These are phyloP conservation scores for Bufo gargarizans DNA, from an alignment of 2,113 vertebrate genomes.

Conservation along the genomic window DNA sequence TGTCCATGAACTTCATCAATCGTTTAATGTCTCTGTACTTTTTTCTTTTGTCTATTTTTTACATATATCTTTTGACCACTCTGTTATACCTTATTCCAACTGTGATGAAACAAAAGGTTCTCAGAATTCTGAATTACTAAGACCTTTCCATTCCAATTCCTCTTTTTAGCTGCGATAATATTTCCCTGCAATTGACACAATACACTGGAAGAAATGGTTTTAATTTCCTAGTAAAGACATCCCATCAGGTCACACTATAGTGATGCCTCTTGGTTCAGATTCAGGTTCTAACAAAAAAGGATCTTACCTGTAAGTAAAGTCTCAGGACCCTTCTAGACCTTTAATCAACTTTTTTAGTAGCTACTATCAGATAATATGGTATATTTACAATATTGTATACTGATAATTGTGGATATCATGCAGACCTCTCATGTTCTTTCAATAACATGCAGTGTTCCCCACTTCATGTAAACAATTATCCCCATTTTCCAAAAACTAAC, in stretches of 20 bases:
- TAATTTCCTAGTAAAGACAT: neutral
- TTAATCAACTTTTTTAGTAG: neutral
- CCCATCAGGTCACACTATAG: neutral
- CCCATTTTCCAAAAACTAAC: constrained; percentile 64
- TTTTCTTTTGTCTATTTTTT: neutral
- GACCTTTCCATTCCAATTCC: constrained; percentile 11
- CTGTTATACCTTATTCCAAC: constrained; percentile 13
- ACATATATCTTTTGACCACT: neutral
- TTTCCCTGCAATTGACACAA: neutral
- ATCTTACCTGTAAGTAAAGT: neutral
- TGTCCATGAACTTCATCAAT: constrained; percentile 29
- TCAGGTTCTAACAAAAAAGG: neutral
- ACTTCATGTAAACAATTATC: neutral
- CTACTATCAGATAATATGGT: neutral
- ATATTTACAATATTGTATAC: neutral
- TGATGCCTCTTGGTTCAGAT: neutral
- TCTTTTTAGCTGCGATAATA: neutral
- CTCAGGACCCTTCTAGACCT: neutral
- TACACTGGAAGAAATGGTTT: neutral
- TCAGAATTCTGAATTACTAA: constrained; percentile 16
- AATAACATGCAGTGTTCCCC: neutral
- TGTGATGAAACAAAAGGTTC: constrained; percentile 20
- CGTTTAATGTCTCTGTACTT: neutral
- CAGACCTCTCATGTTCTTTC: neutral
- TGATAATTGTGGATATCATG: neutral